These are phyloP conservation scores for Scleropages formosus DNA, from an alignment of 2,797 vertebrate species.

Conservation along the genomic window DNA sequence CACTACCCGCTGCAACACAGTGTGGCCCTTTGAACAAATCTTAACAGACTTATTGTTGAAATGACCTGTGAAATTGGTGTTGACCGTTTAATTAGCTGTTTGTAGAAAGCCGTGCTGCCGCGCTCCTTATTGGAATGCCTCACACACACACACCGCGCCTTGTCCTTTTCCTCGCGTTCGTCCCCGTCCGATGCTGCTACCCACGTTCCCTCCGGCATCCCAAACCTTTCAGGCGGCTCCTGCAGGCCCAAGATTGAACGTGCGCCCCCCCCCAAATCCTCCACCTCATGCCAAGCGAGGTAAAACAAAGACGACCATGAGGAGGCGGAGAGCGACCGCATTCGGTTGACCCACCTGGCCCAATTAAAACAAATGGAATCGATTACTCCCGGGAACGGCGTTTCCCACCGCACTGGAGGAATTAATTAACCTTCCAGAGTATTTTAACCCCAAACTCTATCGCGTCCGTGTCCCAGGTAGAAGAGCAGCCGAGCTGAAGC, in stretches of 20 bases:
- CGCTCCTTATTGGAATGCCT: too few relatives aligned
- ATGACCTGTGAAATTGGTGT: too few relatives aligned
- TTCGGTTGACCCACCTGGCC: not conserved
- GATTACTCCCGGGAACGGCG: conserved; percentile 2
- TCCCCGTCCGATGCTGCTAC: not conserved
- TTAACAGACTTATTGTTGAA: too few relatives aligned
- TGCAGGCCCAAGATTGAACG: not conserved
- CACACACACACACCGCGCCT: too few relatives aligned
- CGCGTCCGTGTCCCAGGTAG: not conserved
- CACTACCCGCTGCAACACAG: too few relatives aligned
- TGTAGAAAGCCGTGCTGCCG: too few relatives aligned
- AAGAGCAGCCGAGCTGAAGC: not conserved
- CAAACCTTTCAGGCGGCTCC: not conserved
- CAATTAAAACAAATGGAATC: conserved; percentile 11
- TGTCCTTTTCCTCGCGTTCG: too few relatives aligned
- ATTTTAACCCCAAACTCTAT: not conserved
- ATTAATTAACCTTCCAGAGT: conserved; percentile 15
- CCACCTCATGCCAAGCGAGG: not conserved
- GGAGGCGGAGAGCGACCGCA: not conserved
- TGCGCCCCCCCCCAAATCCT: not conserved
- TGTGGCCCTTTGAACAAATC: too few relatives aligned
- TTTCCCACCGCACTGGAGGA: not conserved
- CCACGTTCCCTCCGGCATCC: not conserved
- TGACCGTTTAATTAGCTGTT: too few relatives aligned
- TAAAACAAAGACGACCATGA: not conserved